Base-by-base conservation (phyloP, 2,888 invertebrate species). In the Syrista parreyssii region DNA sequence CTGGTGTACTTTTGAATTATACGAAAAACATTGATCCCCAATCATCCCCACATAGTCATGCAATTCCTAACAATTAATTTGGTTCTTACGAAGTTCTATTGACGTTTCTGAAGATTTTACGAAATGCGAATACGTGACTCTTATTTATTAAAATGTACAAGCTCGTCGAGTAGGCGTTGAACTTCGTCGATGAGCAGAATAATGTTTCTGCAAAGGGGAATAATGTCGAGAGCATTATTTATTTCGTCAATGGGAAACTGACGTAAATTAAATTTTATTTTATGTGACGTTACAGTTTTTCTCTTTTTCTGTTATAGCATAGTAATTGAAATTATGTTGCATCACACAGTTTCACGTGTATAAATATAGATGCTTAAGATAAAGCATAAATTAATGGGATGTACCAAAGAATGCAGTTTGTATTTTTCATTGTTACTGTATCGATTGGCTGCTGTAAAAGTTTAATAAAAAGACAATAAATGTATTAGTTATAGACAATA, bases 1-100 rank as follows among this genome's bases (percentile, higher is more conserved):
- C 86, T 11, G 80, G 83, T 68, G 82, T 86, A 74, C 75, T 86
- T n/a, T 74, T 85, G 15, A 88, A 83, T 79, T 87, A 86, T 68
- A 82, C 81, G 15, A 86, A 81, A 31, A 84, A 85, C n/a, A 79
- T 84, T n/a, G 82, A 87, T 68, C 36, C 79, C 9, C 74, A 78
- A 4, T 74, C 75, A 33, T 79, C 82, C 6, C 78, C 84, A 4
- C 78, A 81, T 73, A 68, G 12, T 68, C 74, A 74, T 68, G 35
- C 69, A 55, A 68, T 75, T 23, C 6, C 23, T 55, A 9, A 6
- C 9, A 55, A 55, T 55, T 55, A 55, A 15, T 23, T 55, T 23
- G 55, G 55, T 6, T 55, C 55, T 23, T 55, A 55, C 2, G 55
- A 55, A 55, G 55, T 55, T 55, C 55, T 23, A 55, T 23, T 55